Evolutionary conservation across 1,140 invertebrate species (phyloP).

Genomic region (Drosophila tropicalis): DNA sequence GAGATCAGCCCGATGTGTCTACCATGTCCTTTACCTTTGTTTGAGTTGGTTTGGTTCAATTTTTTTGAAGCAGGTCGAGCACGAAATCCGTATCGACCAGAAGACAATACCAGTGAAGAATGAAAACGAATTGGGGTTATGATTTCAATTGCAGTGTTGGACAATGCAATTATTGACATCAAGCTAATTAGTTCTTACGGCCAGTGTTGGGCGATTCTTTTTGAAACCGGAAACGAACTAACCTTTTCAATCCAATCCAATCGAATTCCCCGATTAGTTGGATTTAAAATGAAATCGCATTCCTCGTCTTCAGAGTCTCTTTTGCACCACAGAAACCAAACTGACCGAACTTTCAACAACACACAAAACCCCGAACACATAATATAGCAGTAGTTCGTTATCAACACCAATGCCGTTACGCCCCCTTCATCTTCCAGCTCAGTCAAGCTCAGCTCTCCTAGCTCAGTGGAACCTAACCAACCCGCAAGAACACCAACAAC

Average conservation of each 20-base stretch:
- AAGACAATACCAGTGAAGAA: neutral
- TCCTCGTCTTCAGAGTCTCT: neutral
- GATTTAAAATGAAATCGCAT: neutral
- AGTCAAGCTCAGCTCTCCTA: neutral
- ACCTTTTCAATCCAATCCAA: too few species aligned
- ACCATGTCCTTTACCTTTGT: neutral
- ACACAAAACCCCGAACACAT: slow-evolving; percentile 32
- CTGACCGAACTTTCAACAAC: slow-evolving; percentile 43
- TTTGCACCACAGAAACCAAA: slow-evolving; percentile 16
- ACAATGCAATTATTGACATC: too few species aligned
- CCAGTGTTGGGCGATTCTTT: too few species aligned
- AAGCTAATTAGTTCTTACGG: too few species aligned
- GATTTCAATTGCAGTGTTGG: too few species aligned
- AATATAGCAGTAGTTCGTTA: slow-evolving; percentile 45
- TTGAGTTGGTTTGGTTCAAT: neutral
- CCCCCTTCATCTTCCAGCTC: neutral
- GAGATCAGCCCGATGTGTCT: neutral
- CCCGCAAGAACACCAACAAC: slow-evolving; percentile 18
- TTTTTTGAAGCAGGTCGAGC: neutral
- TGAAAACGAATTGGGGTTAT: too few species aligned
- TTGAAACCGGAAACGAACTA: too few species aligned
- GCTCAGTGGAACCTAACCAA: neutral
- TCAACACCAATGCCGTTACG: slow-evolving; percentile 37
- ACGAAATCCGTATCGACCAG: neutral
- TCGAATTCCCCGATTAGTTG: neutral